Percentiles rank a stretch among this genome's conserved stretches.
Evolutionary conservation across 2,888 invertebrate species (phyloP).

Genomic region (Onchidella celtica): DNA sequence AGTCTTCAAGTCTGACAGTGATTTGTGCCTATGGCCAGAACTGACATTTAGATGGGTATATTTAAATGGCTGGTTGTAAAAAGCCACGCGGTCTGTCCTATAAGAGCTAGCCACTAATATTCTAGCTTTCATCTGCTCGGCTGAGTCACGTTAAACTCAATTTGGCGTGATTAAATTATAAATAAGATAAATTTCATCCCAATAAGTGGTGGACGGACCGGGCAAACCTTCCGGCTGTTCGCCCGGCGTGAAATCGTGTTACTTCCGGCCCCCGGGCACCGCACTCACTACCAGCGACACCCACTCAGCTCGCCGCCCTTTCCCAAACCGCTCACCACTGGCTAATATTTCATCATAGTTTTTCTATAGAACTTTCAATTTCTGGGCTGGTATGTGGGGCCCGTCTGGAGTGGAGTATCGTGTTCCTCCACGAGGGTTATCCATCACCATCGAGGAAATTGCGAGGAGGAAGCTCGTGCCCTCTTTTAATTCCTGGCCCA

Average conservation of each 20-base stretch:
- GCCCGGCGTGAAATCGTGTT: conserved; percentile 4
- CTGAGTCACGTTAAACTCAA: not conserved
- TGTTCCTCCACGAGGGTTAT: conserved; percentile 29
- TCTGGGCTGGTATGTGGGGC: not conserved
- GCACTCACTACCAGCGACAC: not conserved
- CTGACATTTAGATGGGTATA: too few species aligned
- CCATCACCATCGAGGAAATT: conserved; percentile 43
- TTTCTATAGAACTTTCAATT: not conserved
- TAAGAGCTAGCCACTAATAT: too few species aligned
- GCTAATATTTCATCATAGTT: conserved; percentile 17
- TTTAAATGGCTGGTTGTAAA: too few species aligned
- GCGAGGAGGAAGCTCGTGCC: conserved; percentile 12
- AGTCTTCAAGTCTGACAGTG: too few species aligned
- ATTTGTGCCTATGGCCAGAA: too few species aligned
- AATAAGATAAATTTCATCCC: conserved; percentile 2
- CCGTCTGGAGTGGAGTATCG: conserved; percentile 35
- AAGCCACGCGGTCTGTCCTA: too few species aligned
- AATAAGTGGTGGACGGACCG: not conserved
- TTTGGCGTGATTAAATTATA: conserved; percentile 9
- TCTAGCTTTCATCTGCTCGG: not conserved
- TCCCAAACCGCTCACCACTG: not conserved
- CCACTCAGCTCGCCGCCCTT: conserved; percentile 9
- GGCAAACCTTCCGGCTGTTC: not conserved
- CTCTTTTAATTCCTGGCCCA: conserved; percentile 20
- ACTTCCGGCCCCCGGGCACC: not conserved